phyloP scores from a whole-genome alignment of 2,113 vertebrate genomes.

The Rhodinocichla rosea region DNA sequence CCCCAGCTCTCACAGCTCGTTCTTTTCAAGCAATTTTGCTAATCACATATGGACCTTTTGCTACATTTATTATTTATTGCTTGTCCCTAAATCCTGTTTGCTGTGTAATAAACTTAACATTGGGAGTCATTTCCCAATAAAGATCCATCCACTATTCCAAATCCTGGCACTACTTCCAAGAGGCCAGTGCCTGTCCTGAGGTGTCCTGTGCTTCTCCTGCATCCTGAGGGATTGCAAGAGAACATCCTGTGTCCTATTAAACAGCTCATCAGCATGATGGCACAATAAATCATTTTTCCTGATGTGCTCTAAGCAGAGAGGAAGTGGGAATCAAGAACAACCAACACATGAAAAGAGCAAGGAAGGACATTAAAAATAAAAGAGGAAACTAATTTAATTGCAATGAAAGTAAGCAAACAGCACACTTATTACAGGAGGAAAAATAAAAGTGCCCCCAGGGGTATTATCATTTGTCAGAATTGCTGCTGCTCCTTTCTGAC shows the following conservation, averaged over 20 bases:
- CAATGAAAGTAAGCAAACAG: not conserved
- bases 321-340: not conserved
- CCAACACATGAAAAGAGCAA: not conserved
- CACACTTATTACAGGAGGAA: not conserved
- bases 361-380: not conserved
- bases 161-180: not conserved
- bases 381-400: not conserved
- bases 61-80: not conserved
- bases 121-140: not conserved
- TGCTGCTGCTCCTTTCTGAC: not conserved
- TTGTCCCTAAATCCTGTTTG: not conserved
- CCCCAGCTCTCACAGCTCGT: not conserved
- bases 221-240: not conserved
- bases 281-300: not conserved
- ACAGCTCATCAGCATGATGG: not conserved
- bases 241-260: not conserved
- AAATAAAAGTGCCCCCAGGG: not conserved
- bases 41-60: not conserved
- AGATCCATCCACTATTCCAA: not conserved
- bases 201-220: not conserved
- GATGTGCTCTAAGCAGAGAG: not conserved
- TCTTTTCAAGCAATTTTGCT: not conserved
- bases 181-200: not conserved
- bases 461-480: not conserved
- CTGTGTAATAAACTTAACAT: not conserved